Evolutionary conservation across 1,140 invertebrate species (phyloP), one percentile per base, ranked within the genome.

Genomic region (Microplitis mediator): DNA sequence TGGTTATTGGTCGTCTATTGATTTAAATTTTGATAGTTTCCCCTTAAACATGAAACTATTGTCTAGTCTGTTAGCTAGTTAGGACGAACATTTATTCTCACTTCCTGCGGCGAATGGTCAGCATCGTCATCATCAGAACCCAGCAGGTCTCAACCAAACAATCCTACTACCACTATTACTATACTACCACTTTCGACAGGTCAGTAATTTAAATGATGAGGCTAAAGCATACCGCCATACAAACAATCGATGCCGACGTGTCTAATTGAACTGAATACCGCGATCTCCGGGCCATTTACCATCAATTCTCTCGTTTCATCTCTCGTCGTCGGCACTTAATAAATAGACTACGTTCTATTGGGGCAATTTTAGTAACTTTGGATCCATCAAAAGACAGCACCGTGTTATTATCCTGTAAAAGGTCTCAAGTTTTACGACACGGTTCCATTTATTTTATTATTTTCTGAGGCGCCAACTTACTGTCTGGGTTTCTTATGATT

Each of bases 341-440:
- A 80, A 80, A 81, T 78, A 79, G 77, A 81, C 76, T 69, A 23
- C 52, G 56, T 39, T 71, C 74, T 65, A 32, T 63, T 64, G 36
- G 11, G 74, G 75, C 69, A 69, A 73, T 75, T 75, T 81, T 76
- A 79, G 74, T 78, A 75, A 64, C 69, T 23, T 58, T 23, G 14
- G 56, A 58, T 58, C 23, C 56, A 58, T 58, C 56, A 58, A 58
- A 58, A 58, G 23, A 14, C 52, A 14, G 8, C 56, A 58, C 56
- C 56, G 56, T 31, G 23, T 58, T 58, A 58, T 58, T 58, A 58
- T 58, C 23, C 56, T 31, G 14, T 16, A 31, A 58, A 31, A 58
- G 23, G 23, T 31, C 56, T 58, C 16, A 9, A 23, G 8, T 58
- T 58, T 58, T 58, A 58, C 56, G 23, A 31, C 56, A 58, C 56